Evolutionary conservation across 1,140 invertebrate species (phyloP).

Genomic region (Diabrotica undecimpunctata): DNA sequence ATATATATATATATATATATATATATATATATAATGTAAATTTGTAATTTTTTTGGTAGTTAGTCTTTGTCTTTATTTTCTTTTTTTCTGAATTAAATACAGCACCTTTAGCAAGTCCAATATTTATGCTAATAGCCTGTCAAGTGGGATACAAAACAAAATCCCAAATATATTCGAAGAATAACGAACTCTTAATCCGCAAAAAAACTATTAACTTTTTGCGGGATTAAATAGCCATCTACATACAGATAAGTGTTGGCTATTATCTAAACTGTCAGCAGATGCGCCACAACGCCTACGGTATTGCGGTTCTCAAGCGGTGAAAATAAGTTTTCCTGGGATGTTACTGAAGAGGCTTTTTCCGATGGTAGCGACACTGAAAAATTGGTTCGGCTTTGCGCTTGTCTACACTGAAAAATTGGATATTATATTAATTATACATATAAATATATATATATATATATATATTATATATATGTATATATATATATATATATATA

Average conservation of each 20-base stretch:
- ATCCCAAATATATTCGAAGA: slow-evolving; percentile 19
- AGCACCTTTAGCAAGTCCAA: neutral
- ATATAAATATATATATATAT: too few relatives aligned
- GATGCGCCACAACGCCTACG: slow-evolving; percentile 14
- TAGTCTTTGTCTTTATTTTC: too few relatives aligned
- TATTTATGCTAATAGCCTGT: slow-evolving; percentile 14
- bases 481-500: too few relatives aligned
- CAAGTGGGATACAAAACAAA: slow-evolving; percentile 8
- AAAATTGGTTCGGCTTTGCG: neutral
- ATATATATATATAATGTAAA: too few relatives aligned
- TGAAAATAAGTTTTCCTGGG: slow-evolving; percentile 20
- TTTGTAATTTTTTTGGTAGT: too few relatives aligned
- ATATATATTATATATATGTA: too few relatives aligned
- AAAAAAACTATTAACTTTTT: slow-evolving; percentile 30
- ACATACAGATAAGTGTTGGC: slow-evolving; percentile 34
- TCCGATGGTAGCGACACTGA: slow-evolving; percentile 9
- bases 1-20: too few relatives aligned
- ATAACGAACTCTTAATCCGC: slow-evolving; percentile 22
- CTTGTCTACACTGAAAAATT: too few relatives aligned
- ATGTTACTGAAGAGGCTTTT: neutral
- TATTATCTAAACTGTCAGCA: slow-evolving; percentile 35
- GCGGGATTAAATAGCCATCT: slow-evolving; percentile 27
- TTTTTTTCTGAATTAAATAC: too few relatives aligned
- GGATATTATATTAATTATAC: too few relatives aligned
- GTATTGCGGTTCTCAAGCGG: slow-evolving; percentile 31